Percentiles rank a stretch among this genome's conserved stretches.
Conservation (phyloP, 37 sponge, comb jelly and placozoan species). For the Petrosia ficiformis region DNA sequence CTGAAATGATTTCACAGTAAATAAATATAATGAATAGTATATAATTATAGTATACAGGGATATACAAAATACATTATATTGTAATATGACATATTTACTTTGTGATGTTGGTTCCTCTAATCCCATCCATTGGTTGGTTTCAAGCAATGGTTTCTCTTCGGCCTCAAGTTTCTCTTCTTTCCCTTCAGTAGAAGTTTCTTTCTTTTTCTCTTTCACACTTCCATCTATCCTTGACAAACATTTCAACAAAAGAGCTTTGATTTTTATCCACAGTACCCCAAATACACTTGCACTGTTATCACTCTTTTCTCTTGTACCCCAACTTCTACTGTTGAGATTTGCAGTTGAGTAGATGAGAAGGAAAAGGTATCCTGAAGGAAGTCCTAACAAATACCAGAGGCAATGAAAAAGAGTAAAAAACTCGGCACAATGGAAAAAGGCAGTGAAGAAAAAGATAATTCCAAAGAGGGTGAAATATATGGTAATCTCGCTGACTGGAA, state of each 20-base stretch:
- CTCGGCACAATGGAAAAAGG: slow-evolving; percentile 64
- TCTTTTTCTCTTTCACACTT: slow-evolving; percentile 6
- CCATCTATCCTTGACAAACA: no score
- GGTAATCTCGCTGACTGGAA: slow-evolving; percentile 19
- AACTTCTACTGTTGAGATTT: slow-evolving; percentile 75
- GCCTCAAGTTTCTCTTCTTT: background rate
- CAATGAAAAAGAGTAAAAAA: slow-evolving; percentile 48
- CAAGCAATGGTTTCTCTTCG: background rate
- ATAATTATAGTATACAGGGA: background rate
- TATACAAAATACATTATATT: background rate
- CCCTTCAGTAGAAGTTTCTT: background rate
- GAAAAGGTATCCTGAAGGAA: slow-evolving; percentile 85
- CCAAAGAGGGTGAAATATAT: slow-evolving; percentile 51
- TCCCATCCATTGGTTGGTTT: background rate
- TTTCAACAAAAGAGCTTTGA: no score
- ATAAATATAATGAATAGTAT: background rate
- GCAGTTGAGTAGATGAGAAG: slow-evolving; percentile 86
- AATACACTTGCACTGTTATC: no score
- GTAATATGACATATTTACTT: no score
- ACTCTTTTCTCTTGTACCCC: slow-evolving; percentile 81
- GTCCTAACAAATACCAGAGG: slow-evolving; percentile 81
- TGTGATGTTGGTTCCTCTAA: background rate
- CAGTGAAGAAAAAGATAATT: slow-evolving; percentile 51
- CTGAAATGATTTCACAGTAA: background rate
- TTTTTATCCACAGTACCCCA: no score